Base-by-base conservation (phyloP, 2,797 vertebrate species). In the Calcarius lapponicus region DNA sequence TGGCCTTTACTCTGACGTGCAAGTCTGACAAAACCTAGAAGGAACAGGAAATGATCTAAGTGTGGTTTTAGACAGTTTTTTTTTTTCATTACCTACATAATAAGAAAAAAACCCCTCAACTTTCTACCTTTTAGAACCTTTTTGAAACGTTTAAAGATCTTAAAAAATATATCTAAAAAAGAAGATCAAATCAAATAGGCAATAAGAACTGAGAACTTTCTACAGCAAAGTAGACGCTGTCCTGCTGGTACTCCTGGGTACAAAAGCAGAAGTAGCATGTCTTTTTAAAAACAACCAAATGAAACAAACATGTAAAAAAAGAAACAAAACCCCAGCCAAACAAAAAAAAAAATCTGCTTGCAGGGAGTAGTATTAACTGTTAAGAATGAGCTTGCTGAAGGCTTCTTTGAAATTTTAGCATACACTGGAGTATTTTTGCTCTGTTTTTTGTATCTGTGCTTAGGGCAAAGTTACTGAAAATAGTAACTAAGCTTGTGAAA, bases 41-140 rank as follows among this genome's bases (percentile, higher is more conserved):
- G 93, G 96, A 96, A 94, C 94, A 97, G 92, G 95, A 96, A 96
- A 95, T 96, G 92, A 95, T 79, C 84, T 96, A 91, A 95, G 90
- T 96, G 94, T 93, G 94, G 94, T 93, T 97, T 94, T 87, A 90
- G 88, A 45, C 73, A 64, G 54, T 76, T 90, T 90, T 72, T 90
- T 90, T 72, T 94, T 94, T 94, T 93, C 80, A 71, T 94, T 94
- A 90, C 86, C 95, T 95, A 87, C 88, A 86, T 85, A 88, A 84
- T 56, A 86, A 92, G 51, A 40, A 18, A 51, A 50, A 29, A 56
- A 1, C 1, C 17, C 11, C 43, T 72, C 48, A 62, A 36, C 76
- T 91, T 93, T 88, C 80, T 36, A 80, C 73, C 66, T 93, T 94
- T 86, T 72, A 79, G 38, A 92, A 84, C 18, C 32, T 79, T 94